These are phyloP conservation scores for Dasysyrphus tricinctus DNA, from an alignment of 2,888 invertebrate species.

Conservation along the genomic window DNA sequence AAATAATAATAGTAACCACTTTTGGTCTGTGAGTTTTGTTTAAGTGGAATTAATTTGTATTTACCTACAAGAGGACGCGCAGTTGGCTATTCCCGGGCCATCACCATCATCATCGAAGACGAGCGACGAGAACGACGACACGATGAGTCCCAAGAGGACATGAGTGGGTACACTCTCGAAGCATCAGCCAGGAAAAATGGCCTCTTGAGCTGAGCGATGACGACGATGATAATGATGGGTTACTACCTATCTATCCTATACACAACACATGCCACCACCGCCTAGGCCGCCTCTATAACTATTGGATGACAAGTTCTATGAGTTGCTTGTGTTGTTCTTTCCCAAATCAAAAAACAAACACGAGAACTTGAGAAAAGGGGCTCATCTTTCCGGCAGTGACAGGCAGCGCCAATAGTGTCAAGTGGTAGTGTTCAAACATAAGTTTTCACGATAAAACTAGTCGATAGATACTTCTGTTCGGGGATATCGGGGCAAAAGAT, in stretches of 20 bases:
- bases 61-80: constrained; percentile 69
- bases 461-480: constrained; percentile 62
- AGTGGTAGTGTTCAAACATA: constrained; percentile 73
- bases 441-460: constrained; percentile 64
- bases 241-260: constrained; percentile 14
- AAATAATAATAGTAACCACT: constrained; percentile 76
- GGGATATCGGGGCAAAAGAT: constrained; percentile 62
- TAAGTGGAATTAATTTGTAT: constrained; percentile 76
- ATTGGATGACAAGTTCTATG: constrained; percentile 56
- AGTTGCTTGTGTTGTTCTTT: constrained; percentile 73
- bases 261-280: constrained; percentile 8
- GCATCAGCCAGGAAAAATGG: constrained; percentile 52
- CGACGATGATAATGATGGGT: constrained; percentile 56
- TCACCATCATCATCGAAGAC: background rate
- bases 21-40: constrained; percentile 72
- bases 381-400: constrained; percentile 35
- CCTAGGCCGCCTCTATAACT: constrained; percentile 26
- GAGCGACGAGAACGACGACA: background rate
- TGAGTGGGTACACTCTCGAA: constrained; percentile 57
- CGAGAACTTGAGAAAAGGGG: constrained; percentile 26
- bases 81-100: constrained; percentile 38
- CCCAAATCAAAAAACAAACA: constrained; percentile 73
- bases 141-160: constrained; percentile 45
- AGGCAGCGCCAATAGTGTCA: constrained; percentile 71
- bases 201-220: constrained; percentile 63